Evolutionary conservation across 2,113 vertebrate species (phyloP).

Genomic region (Brienomyrus longianalis): DNA sequence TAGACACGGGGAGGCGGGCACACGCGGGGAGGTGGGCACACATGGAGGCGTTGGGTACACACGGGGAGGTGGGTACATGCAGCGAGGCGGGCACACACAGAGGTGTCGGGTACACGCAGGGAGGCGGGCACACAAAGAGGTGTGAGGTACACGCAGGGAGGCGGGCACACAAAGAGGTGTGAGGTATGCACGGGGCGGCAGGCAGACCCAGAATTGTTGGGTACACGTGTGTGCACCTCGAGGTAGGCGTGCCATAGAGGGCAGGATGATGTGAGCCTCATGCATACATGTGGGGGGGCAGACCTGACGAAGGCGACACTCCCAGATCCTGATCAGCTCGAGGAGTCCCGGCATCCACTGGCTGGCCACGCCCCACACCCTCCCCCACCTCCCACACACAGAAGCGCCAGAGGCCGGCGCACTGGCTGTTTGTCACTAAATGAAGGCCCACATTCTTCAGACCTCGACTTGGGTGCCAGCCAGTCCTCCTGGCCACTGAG

Average conservation of each 20-base stretch:
- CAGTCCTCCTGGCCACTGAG: slow-evolving; percentile 60
- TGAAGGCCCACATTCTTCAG: slow-evolving; percentile 65
- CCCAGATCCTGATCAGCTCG: background rate
- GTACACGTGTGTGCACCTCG: slow-evolving; percentile 4
- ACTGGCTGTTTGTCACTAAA: slow-evolving; percentile 62
- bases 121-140: background rate
- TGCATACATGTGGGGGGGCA: background rate
- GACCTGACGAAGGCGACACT: background rate
- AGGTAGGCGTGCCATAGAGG: background rate
- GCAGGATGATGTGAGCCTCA: background rate
- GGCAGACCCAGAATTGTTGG: slow-evolving; percentile 42
- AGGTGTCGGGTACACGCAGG: no score
- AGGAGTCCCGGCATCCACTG: slow-evolving; percentile 17
- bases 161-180: background rate
- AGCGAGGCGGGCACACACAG: slow-evolving; percentile 20
- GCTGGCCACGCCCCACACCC: background rate
- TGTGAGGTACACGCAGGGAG: no score
- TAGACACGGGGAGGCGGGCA: slow-evolving; percentile 19
- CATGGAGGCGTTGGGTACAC: background rate
- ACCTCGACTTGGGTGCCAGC: slow-evolving; percentile 65
- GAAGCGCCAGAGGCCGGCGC: slow-evolving; percentile 37
- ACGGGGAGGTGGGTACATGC: slow-evolving; percentile 18
- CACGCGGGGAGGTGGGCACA: slow-evolving; percentile 16
- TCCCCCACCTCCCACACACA: background rate
- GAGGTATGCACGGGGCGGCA: background rate